Percentiles rank a stretch among this genome's conserved stretches.
These are phyloP conservation scores for Colaptes auratus DNA, from an alignment of 2,113 vertebrate genomes.

Conservation along the genomic window DNA sequence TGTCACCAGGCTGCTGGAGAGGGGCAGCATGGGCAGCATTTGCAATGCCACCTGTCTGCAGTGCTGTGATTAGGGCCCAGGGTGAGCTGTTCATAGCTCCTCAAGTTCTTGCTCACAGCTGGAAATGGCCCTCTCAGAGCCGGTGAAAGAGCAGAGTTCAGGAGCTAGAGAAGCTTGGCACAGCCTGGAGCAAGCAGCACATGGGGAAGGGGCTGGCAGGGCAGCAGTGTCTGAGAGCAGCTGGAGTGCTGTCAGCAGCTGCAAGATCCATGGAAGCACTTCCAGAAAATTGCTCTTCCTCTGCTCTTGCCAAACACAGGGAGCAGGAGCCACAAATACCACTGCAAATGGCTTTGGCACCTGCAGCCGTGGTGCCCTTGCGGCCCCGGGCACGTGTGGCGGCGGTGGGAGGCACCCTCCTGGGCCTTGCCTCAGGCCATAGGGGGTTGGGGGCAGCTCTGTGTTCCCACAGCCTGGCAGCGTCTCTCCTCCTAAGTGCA, in stretches of 20 bases:
- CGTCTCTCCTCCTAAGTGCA: neutral
- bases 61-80: neutral
- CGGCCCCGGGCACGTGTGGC: accelerated
- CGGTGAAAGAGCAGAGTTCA: neutral
- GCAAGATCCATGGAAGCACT: constrained; percentile 48
- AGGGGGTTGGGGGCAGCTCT: neutral
- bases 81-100: neutral
- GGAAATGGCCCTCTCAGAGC: neutral
- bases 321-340: neutral
- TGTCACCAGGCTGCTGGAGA: neutral
- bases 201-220: constrained; percentile 14
- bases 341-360: constrained; percentile 2
- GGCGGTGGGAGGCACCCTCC: neutral
- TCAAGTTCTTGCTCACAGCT: neutral
- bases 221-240: neutral
- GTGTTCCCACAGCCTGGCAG: accelerated
- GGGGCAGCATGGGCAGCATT: neutral
- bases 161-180: neutral
- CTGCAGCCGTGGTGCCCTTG: neutral
- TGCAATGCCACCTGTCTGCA: neutral
- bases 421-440: neutral
- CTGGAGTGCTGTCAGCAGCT: constrained; percentile 30
- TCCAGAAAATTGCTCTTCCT: constrained; percentile 29
- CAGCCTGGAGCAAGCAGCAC: neutral
- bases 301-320: neutral